Percentiles rank a stretch among this genome's conserved stretches.
Conservation (phyloP, 2,113 vertebrate species). For the Amia ocellicauda region DNA sequence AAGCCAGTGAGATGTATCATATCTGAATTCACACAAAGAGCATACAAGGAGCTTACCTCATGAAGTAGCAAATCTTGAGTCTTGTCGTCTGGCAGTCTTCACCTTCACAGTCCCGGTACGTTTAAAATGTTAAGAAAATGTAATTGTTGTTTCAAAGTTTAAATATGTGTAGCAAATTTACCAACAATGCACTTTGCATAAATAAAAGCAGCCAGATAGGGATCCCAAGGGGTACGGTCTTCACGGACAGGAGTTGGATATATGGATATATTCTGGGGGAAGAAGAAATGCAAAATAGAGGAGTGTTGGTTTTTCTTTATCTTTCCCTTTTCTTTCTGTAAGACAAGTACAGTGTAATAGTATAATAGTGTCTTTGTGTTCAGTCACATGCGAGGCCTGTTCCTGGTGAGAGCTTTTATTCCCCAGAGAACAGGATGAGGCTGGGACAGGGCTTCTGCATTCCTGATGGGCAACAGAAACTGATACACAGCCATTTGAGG, state of each 20-base stretch:
- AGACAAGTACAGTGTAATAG: not conserved
- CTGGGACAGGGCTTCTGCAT: no score
- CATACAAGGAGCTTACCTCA: slow-evolving; percentile 84
- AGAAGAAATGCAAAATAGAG: not conserved
- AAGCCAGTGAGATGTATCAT: no score
- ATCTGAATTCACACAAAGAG: no score
- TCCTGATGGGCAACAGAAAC: no score
- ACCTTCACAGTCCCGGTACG: slow-evolving; percentile 79
- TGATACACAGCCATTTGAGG: no score
- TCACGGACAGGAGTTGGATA: no score
- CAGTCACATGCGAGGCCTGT: slow-evolving; percentile 12
- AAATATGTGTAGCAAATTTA: slow-evolving; percentile 1
- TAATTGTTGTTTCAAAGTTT: not conserved
- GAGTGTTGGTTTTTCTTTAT: no score
- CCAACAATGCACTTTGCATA: not conserved
- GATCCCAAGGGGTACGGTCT: not conserved
- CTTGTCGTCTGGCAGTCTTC: slow-evolving; percentile 72
- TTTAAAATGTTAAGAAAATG: slow-evolving; percentile 73
- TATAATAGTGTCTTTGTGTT: slow-evolving; percentile 12
- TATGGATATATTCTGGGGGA: no score
- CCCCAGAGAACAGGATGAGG: no score
- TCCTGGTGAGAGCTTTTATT: not conserved
- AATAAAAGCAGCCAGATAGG: not conserved
- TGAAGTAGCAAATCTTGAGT: slow-evolving; percentile 91
- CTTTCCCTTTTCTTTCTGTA: no score